A percentile compares a stretch with the other conserved stretches of the same genome.
Conservation (phyloP, 2,797 vertebrate species). For the Ptychobarbus kaznakovi region DNA sequence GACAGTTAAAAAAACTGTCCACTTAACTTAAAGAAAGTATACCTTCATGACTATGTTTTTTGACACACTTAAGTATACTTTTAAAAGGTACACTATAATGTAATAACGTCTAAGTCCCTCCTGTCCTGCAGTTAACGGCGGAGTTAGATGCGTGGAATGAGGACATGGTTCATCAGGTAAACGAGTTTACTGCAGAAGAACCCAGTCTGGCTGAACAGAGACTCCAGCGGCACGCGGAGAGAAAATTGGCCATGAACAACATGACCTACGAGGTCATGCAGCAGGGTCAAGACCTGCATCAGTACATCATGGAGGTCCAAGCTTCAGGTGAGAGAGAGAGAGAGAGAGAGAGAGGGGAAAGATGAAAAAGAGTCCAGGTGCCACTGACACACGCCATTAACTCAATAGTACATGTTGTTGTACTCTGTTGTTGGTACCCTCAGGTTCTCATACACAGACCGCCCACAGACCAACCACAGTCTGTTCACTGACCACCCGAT, state of each 20-base stretch:
- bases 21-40: background rate
- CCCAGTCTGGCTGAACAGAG: constrained; percentile 91
- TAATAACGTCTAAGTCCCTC: background rate
- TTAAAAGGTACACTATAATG: background rate
- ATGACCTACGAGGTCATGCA: constrained; percentile 98
- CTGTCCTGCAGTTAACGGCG: constrained; percentile 85
- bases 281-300: constrained; percentile 94
- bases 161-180: constrained; percentile 91
- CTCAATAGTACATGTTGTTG: background rate
- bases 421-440: too few species aligned
- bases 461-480: background rate
- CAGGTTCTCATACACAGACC: background rate
- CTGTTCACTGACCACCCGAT: background rate
- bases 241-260: constrained; percentile 94
- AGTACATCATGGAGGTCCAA: constrained; percentile 98
- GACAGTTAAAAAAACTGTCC: too few species aligned
- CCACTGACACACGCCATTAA: background rate
- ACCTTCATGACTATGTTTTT: background rate
- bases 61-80: background rate
- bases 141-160: constrained; percentile 97
- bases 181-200: constrained; percentile 88
- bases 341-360: background rate
- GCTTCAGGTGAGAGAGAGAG: constrained; percentile 87
- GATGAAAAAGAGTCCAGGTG: background rate
- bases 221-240: constrained; percentile 90